These are phyloP conservation scores for Sthenelais limicola DNA, from an alignment of 2,888 invertebrate genomes.

Conservation along the genomic window DNA sequence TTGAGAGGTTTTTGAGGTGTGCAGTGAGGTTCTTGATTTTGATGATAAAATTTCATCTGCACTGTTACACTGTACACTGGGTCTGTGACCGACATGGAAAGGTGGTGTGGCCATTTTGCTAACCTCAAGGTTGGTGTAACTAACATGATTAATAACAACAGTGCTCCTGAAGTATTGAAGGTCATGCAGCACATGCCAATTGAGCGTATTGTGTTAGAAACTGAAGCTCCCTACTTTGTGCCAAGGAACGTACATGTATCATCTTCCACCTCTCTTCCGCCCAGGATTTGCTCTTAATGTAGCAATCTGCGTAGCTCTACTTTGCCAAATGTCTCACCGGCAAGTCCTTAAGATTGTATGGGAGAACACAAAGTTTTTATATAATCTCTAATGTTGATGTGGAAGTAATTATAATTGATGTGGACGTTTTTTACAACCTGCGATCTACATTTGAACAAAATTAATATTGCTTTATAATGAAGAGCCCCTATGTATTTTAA, in stretches of 20 bases:
- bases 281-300: slow-evolving; percentile 9
- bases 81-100: not conserved
- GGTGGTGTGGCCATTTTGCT: slow-evolving; percentile 10
- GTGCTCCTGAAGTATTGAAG: not conserved
- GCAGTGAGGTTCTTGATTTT: not conserved
- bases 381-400: no score
- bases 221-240: slow-evolving; percentile 1
- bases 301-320: not conserved
- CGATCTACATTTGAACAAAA: no score
- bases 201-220: not conserved
- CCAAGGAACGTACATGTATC: not conserved
- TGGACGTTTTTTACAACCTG: no score
- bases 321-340: no score
- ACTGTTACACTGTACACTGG: not conserved
- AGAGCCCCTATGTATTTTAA: no score
- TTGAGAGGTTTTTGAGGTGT: not conserved
- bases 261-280: not conserved
- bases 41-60: not conserved
- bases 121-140: not conserved
- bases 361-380: not conserved
- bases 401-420: no score
- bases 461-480: no score
- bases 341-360: not conserved
- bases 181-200: not conserved
- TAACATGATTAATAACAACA: not conserved